phyloP scores from a whole-genome alignment of 1,140 invertebrate species.

The Nautilus pompilius region DNA sequence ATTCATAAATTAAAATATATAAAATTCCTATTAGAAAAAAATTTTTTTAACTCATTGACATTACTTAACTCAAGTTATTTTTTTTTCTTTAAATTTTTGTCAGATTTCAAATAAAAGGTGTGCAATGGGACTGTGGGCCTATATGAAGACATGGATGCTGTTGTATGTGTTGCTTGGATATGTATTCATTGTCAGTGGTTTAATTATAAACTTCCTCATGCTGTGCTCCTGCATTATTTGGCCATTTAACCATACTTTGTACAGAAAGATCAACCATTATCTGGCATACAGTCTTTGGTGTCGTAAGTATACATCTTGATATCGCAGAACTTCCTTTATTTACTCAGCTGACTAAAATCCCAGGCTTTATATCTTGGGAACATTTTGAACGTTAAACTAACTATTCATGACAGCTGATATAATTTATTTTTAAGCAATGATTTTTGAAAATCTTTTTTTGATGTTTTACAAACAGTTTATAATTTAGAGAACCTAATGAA shows the following conservation, averaged over 20 bases:
- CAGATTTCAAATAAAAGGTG: background rate
- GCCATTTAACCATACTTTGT: constrained; percentile 57
- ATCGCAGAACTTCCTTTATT: no score
- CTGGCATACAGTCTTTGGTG: constrained; percentile 83
- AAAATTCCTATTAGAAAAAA: background rate
- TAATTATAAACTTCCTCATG: constrained; percentile 74
- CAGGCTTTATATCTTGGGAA: no score
- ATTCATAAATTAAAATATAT: background rate
- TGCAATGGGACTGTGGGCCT: constrained; percentile 19
- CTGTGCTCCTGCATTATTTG: constrained; percentile 44
- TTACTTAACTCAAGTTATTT: background rate
- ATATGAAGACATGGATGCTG: constrained; percentile 29
- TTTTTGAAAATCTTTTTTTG: no score
- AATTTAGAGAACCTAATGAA: no score
- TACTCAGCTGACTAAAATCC: no score
- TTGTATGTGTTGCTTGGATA: constrained; percentile 78
- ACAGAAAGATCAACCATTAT: constrained; percentile 88
- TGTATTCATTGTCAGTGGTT: constrained; percentile 83
- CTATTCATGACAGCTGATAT: no score
- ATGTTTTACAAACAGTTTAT: no score
- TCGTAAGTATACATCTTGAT: constrained; percentile 70
- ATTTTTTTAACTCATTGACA: no score
- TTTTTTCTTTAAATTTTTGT: constrained; percentile 2
- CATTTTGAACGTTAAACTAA: no score
- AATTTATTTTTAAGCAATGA: no score